phyloP scores from a whole-genome alignment of 2,797 vertebrate genomes.

The Enteromius mattozi region DNA sequence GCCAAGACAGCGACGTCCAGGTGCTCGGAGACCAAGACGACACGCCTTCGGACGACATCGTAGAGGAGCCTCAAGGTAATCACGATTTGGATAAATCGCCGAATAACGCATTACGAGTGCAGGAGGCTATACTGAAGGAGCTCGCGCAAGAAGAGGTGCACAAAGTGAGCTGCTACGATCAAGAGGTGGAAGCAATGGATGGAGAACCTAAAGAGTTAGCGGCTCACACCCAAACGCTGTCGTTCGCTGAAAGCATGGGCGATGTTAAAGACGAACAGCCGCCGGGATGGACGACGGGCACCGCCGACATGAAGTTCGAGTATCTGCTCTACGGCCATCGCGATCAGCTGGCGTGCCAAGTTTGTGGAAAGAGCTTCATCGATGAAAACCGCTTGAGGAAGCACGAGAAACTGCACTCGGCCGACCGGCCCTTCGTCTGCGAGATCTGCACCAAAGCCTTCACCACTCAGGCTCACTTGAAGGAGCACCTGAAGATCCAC shows the following conservation, averaged over 20 bases:
- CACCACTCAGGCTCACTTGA: conserved; percentile 96
- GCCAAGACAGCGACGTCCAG: conserved; percentile 82
- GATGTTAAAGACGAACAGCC: conserved; percentile 96
- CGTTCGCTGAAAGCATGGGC: conserved; percentile 90
- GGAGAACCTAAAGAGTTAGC: conserved; percentile 90
- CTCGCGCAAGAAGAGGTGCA: conserved; percentile 93
- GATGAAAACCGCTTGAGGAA: conserved; percentile 91
- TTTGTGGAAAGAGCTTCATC: conserved; percentile 93
- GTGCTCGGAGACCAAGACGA: conserved; percentile 93
- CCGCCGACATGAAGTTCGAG: conserved; percentile 96
- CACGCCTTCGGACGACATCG: conserved; percentile 87
- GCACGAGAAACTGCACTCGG: conserved; percentile 95
- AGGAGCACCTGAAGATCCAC: conserved; percentile 98
- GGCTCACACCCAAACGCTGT: conserved; percentile 88
- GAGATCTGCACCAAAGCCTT: conserved; percentile 99
- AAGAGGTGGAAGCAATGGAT: conserved; percentile 93
- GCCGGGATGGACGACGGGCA: conserved; percentile 86
- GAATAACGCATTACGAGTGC: conserved; percentile 88
- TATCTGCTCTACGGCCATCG: conserved; percentile 94
- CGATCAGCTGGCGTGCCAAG: conserved; percentile 92
- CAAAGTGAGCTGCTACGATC: conserved; percentile 94
- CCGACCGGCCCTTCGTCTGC: conserved; percentile 93
- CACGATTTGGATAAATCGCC: conserved; percentile 93
- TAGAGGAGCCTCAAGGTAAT: conserved; percentile 87
- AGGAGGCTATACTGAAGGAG: conserved; percentile 95